Evolutionary conservation across 1,140 invertebrate genomes (phyloP), one percentile per base, ranked within the genome.

Genomic region (Drosophila nasuta): DNA sequence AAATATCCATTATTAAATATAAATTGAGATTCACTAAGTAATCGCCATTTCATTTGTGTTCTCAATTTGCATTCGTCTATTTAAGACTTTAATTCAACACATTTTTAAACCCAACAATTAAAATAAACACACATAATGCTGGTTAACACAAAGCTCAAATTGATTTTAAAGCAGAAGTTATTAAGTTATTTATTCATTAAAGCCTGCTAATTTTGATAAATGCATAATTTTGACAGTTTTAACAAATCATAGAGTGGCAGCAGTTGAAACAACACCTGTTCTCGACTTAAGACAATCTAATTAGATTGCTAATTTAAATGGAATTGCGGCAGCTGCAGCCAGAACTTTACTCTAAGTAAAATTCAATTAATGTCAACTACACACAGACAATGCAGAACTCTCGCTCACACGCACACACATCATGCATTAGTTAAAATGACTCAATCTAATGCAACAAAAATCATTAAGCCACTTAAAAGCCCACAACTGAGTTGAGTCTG

Each of bases 361-460:
- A 89, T 89, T 62, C 73, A 87, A 77, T 87, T 89, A 87, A 85
- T 89, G 83, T 87, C 83, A 89, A 89, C 79, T 89, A 25, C 56
- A 28, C 11, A 20, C 17, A 64, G 41, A 38, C 7, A 8, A 38
- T 38, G 6, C 8, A 11, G 10, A 38, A 10, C 35, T 4, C 1
- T 1, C 17, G 10, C 41, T 59, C 54, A 35, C 35, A 68, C 43
- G 46, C 45, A 46, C 30, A 64, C 56, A 74, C 28, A 57, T 38
- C 35, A 10, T 38, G 35, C 62, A 72, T 78, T 75, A 71, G 48
- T 49, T 67, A 68, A 67, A 77, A 68, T 43, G 67, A 77, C 73
- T 80, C 81, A 89, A 75, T 82, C 73, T 73, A 83, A 89, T 71
- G 77, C 71, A 87, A 87, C 54, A 85, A 85, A 89, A 87, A 87